phyloP scores from a whole-genome alignment of 92 coral and sea anemone genomes.

The Phenganax stokvisi region DNA sequence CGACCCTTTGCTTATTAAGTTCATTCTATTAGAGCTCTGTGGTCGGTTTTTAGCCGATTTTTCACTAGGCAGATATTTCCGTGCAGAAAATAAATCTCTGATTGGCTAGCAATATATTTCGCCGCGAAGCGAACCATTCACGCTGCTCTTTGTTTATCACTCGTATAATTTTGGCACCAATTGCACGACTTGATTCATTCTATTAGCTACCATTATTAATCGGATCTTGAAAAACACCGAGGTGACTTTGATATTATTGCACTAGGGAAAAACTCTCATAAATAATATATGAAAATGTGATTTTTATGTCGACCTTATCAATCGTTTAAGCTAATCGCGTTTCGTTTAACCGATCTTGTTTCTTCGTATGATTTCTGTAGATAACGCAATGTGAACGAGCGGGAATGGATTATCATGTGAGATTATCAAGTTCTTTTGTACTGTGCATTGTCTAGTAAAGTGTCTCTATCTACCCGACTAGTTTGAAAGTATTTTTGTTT shows the following conservation, averaged over 20 bases:
- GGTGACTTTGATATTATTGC: too few species aligned
- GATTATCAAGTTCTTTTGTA: conserved; percentile 11
- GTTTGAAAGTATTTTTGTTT: background rate
- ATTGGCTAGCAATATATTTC: too few species aligned
- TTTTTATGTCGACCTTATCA: background rate
- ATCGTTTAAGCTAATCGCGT: background rate
- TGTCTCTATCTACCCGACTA: background rate
- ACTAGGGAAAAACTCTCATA: too few species aligned
- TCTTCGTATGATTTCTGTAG: background rate
- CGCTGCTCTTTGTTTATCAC: too few species aligned
- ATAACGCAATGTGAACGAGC: conserved; percentile 88
- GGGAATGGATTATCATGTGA: conserved; percentile 93
- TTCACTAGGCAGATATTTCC: too few species aligned
- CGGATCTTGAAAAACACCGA: too few species aligned
- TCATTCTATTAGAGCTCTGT: background rate
- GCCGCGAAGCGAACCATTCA: too few species aligned
- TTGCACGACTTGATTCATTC: too few species aligned
- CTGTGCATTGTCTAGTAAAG: background rate
- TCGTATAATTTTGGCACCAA: too few species aligned
- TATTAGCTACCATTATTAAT: too few species aligned
- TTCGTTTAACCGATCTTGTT: background rate
- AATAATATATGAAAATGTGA: background rate
- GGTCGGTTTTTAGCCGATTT: too few species aligned
- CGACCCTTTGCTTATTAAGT: background rate
- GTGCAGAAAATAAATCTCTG: too few species aligned